Evolutionary conservation across 1,140 invertebrate genomes (phyloP), one percentile per base, ranked within the genome.

Genomic region (Atta colombica): DNA sequence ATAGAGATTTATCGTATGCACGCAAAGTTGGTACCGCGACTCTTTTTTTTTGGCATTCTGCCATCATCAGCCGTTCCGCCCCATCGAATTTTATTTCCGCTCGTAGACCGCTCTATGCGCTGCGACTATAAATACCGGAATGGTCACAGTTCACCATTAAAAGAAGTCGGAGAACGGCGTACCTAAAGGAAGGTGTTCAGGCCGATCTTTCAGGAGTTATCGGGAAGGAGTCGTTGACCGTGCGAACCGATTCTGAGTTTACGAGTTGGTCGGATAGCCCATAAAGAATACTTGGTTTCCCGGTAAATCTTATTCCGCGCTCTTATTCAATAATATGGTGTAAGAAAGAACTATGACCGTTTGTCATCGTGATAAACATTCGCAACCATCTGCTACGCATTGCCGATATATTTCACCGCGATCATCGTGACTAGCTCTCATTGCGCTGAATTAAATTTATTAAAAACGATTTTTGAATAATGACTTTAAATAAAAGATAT

Each of bases 21-120:
- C 89, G 89, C 91, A 85, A 92, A 91, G 90, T 63, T 49, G 49
- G 74, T 77, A 39, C 51, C 61, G 39, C 53, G 51, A 31, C 28
- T 49, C 65, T 87, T 89, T 82, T 90, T 91, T 91, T 91, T 91
- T 92, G 90, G 92, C 92, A 45, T 85, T 86, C 78, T 89, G 93
- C 92, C 94, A 94, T 88, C 91, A 89, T 91, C 91, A 89, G 88
- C 87, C 90, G 90, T 93, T 90, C 92, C 90, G 88, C 87, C 85
- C 92, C 88, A 91, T 92, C 89, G 93, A 90, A 92, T 93, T 93
- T 94, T 92, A 94, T 94, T 94, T 93, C 87, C 90, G 90, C 84
- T 80, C 69, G 58, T 71, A 21, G 71, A 39, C 68, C 55, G 88
- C 86, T 71, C 75, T 85, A 86, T 87, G 31, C 89, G 65, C 53